Base-by-base conservation (phyloP, 2,888 invertebrate species). In the Clanis bilineata region DNA sequence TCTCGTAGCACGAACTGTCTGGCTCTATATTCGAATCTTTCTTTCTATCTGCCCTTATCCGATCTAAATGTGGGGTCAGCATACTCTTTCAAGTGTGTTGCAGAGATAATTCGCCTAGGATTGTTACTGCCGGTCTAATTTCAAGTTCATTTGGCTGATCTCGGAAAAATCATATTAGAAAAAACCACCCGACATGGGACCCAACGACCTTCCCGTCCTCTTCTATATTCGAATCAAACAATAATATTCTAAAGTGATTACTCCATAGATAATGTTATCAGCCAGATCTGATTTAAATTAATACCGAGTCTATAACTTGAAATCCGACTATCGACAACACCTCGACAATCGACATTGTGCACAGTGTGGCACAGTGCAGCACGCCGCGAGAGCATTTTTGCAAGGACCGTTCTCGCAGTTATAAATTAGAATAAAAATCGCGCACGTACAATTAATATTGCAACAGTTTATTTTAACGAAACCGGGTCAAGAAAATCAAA, bases 401-500 rank as follows among this genome's bases (percentile, higher is more conserved):
- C 62, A 63, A 62, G 59, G 61, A 64, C 60, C 64, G 71, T 72
- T 73, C 12, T 62, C 65, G 66, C 68, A 64, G 70, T 70, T 66
- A 60, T 72, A 80, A 80, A 83, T 77, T 77, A 79, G 80, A 73
- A 82, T 67, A 63, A 70, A 63, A 69, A 68, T 68, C 71, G 64
- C 70, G 57, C 66, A 64, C 63, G 64, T 70, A 77, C 81, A 88
- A 88, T 88, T 86, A 85, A 85, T 85, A 78, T 83, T 81, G 80
- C 83, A 79, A 79, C 73, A 77, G 80, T 80, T 83, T 81, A 82
- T 84, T 87, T 86, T 76, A 80, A 82, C 74, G 79, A 80, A 90
- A 88, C 80, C 80, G 77, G 90, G 89, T 88, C 90, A 88, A 82
- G 88, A 88, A 86, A 89, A 87, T 83, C 73, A 79, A 85, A 86